A percentile compares a stretch with the other conserved stretches of the same genome.
phyloP scores from a whole-genome alignment of 2,888 invertebrate genomes.

The Julus scandinavius region DNA sequence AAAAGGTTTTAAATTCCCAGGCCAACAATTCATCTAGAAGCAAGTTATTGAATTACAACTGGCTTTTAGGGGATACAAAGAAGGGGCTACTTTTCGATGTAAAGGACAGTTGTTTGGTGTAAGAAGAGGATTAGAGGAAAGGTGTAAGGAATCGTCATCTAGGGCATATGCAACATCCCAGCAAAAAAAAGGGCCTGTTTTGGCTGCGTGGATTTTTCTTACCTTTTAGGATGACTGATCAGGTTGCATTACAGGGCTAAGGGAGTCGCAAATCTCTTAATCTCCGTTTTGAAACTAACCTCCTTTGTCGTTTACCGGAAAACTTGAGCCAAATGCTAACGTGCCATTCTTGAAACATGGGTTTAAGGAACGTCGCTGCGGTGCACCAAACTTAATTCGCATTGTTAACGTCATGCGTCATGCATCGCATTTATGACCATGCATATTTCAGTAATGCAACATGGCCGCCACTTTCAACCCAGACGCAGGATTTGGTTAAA shows the following conservation, averaged over 20 bases:
- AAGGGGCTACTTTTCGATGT: neutral
- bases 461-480: no score
- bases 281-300: constrained; percentile 39
- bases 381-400: neutral
- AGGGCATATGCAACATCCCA: neutral
- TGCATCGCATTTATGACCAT: neutral
- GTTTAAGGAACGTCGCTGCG: neutral
- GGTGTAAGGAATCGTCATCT: constrained; percentile 20
- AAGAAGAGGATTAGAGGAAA: constrained; percentile 11
- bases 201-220: neutral
- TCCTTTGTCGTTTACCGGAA: neutral
- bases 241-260: constrained; percentile 1
- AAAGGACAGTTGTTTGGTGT: neutral
- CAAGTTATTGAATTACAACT: constrained; percentile 14
- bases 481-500: no score
- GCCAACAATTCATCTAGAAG: neutral
- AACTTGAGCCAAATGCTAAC: neutral
- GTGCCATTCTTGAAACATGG: neutral
- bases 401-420: neutral
- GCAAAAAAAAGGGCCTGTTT: neutral
- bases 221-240: neutral
- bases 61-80: constrained; percentile 13
- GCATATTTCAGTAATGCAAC: no score
- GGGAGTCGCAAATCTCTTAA: constrained; percentile 8
- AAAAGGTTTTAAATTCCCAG: neutral